phyloP scores from a whole-genome alignment of 2,113 vertebrate genomes.

The Andinoacara biseriatus region DNA sequence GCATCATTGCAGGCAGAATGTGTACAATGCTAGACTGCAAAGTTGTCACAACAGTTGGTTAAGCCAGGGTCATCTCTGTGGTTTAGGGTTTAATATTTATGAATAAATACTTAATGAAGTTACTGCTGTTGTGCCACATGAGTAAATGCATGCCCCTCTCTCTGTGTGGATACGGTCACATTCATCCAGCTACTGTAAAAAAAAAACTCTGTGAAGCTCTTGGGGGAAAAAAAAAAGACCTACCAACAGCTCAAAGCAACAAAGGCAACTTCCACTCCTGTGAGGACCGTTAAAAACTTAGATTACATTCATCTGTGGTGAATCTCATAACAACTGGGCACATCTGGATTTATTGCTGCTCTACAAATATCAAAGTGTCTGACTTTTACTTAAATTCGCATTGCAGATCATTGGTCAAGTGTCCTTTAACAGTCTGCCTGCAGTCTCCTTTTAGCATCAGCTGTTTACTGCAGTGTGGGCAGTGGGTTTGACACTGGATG shows the following conservation, averaged over 20 bases:
- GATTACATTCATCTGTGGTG: neutral
- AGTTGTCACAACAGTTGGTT: neutral
- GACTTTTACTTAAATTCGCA: neutral
- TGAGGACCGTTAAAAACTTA: neutral
- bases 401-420: neutral
- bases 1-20: neutral
- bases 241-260: neutral
- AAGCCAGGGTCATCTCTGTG: neutral
- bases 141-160: neutral
- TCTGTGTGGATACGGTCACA: neutral
- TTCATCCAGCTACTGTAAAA: neutral
- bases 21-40: neutral
- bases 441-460: neutral
- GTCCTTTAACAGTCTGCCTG: neutral
- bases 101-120: slow-evolving; percentile 4
- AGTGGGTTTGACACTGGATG: neutral
- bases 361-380: neutral
- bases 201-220: no score
- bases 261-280: neutral
- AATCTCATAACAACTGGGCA: neutral
- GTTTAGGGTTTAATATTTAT: neutral
- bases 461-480: neutral
- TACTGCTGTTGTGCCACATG: neutral
- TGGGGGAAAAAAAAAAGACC: neutral
- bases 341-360: neutral